A percentile compares a stretch with the other conserved stretches of the same genome.
Evolutionary conservation across 1,140 invertebrate species (phyloP).

Genomic region (Drosophila murphyi): DNA sequence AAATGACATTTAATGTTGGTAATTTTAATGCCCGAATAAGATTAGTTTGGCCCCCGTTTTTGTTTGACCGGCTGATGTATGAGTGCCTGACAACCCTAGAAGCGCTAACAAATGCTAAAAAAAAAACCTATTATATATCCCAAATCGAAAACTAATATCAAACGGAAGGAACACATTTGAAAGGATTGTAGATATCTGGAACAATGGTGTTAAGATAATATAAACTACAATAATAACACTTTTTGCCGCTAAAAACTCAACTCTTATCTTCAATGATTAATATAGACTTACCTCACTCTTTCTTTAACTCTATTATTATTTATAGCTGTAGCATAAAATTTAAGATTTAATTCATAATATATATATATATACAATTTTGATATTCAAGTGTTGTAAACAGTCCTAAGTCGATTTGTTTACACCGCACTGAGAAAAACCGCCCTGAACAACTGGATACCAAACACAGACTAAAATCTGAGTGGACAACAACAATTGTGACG

Average conservation of each 20-base stretch:
- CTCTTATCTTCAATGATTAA: neutral
- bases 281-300: constrained; percentile 13
- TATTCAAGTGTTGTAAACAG: constrained; percentile 44
- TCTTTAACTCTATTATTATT: neutral
- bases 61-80: neutral
- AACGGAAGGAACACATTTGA: neutral
- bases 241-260: neutral
- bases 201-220: neutral
- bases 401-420: constrained; percentile 61
- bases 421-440: constrained; percentile 21
- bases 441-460: constrained; percentile 51
- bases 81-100: constrained; percentile 66
- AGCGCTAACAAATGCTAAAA: constrained; percentile 45
- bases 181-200: neutral
- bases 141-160: constrained; percentile 13
- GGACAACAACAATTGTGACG: constrained; percentile 61
- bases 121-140: constrained; percentile 32
- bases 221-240: constrained; percentile 2
- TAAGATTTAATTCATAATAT: neutral
- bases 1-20: neutral
- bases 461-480: constrained; percentile 59
- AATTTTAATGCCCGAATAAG: neutral
- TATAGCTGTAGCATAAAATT: neutral
- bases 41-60: neutral
- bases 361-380: neutral